Evolutionary conservation across 2,888 invertebrate species (phyloP), one percentile per base, ranked within the genome.

Genomic region (Nomada lathburiana): DNA sequence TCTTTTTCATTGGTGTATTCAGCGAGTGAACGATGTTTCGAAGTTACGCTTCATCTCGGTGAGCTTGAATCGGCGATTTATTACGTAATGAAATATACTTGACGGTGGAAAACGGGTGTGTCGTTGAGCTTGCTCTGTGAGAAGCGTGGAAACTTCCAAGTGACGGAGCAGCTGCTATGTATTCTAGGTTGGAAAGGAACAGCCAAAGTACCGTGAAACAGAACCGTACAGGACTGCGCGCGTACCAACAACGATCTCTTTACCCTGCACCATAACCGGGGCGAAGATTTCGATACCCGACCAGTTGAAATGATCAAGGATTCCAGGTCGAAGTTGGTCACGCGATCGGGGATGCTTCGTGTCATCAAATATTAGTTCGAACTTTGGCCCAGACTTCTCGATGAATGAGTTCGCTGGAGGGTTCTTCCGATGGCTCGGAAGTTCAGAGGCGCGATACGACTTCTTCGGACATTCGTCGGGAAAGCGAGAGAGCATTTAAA

Each of bases 171-270:
- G 80, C 83, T 85, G 80, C 76, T 80, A 80, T 79, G 79, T 78
- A 76, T 76, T 74, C 74, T 52, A 52, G 67, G 69, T 71, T 77
- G 76, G 74, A 80, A 80, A 77, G 84, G 85, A 84, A 53, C 84
- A 85, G 20, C n/a, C 11, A 60, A 87, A 87, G 86, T 77, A 84
- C 83, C 78, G 72, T 82, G 79, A 85, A 88, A 88, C 88, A 86
- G 88, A 88, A 88, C 79, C 50, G 62, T 76, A 82, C 88, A 53
- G n/a, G 80, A 77, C 76, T 78, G 72, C 60, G 64, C 52, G 18
- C 20, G 20, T 20, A 59, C 47, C 60, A 75, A 82, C 88, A 81
- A 81, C 77, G 69, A 75, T 60, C 76, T 76, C 73, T 79, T 88
- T 85, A 87, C 88, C 87, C 84, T 82, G 84, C 74, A 53, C 67